phyloP scores from a whole-genome alignment of 2,888 invertebrate genomes.

The Trichogramma dendrolimi region DNA sequence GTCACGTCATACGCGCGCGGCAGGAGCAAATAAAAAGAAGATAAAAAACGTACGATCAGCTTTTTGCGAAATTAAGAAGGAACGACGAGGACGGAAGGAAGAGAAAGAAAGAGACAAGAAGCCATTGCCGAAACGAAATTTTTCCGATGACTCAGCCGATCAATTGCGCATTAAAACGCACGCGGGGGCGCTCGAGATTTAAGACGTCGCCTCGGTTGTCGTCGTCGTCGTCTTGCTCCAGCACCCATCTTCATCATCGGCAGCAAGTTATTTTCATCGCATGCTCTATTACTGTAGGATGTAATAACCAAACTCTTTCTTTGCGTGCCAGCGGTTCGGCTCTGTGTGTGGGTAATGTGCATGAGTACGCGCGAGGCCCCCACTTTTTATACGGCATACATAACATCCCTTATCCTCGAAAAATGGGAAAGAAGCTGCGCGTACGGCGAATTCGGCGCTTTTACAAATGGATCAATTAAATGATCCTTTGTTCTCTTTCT shows the following conservation, averaged over 20 bases:
- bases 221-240: constrained; percentile 25
- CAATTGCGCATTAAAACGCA: constrained; percentile 32
- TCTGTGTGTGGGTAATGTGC: too few relatives aligned
- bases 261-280: constrained; percentile 2
- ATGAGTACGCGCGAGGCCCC: too few relatives aligned
- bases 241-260: constrained; percentile 31
- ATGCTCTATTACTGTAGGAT: neutral
- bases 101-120: neutral
- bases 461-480: constrained; percentile 24
- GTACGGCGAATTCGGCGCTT: constrained; percentile 10
- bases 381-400: too few relatives aligned
- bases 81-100: constrained; percentile 11
- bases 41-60: constrained; percentile 9
- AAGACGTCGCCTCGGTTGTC: constrained; percentile 14
- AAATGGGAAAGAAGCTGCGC: constrained; percentile 11
- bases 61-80: constrained; percentile 20
- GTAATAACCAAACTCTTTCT: too few relatives aligned
- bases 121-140: constrained; percentile 4
- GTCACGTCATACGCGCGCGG: too few relatives aligned
- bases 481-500: constrained; percentile 12
- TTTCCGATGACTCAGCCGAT: constrained; percentile 24
- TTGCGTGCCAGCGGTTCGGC: too few relatives aligned
- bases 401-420: constrained; percentile 1
- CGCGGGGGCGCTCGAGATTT: constrained; percentile 30
- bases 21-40: constrained; percentile 1